Evolutionary conservation across 2,888 invertebrate species (phyloP).

Genomic region (Cephus pulcher): DNA sequence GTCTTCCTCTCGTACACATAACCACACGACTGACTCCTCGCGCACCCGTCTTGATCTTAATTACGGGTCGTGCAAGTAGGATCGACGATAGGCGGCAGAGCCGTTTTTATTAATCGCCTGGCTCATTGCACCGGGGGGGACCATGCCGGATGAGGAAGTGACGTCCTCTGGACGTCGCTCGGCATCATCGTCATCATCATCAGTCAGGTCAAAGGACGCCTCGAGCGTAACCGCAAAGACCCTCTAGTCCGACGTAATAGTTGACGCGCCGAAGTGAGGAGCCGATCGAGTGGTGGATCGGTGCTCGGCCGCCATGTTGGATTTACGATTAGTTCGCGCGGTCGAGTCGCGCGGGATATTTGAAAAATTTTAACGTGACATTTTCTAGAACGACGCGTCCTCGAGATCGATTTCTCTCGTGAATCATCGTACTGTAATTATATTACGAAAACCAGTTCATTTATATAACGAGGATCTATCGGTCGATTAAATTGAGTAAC

Average conservation of each 20-base stretch:
- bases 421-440: neutral
- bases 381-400: neutral
- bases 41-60: neutral
- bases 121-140: slow-evolving; percentile 24
- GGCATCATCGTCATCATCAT: neutral
- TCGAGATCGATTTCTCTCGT: neutral
- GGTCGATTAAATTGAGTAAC: neutral
- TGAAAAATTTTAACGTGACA: neutral
- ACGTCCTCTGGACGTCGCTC: slow-evolving; percentile 18
- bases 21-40: neutral
- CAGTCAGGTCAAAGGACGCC: slow-evolving; percentile 16
- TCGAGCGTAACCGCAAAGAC: slow-evolving; percentile 28
- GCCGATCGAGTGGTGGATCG: neutral
- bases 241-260: slow-evolving; percentile 29
- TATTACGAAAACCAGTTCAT: neutral
- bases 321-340: neutral
- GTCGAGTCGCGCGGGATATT: neutral
- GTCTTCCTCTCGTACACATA: neutral
- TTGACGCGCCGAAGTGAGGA: slow-evolving; percentile 25
- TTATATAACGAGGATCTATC: neutral
- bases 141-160: slow-evolving; percentile 34
- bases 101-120: slow-evolving; percentile 27
- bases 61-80: neutral
- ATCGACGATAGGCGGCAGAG: slow-evolving; percentile 2
- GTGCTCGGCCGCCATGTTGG: neutral